These are phyloP conservation scores for Saxicola maurus DNA, from an alignment of 2,797 vertebrate species.

Conservation along the genomic window DNA sequence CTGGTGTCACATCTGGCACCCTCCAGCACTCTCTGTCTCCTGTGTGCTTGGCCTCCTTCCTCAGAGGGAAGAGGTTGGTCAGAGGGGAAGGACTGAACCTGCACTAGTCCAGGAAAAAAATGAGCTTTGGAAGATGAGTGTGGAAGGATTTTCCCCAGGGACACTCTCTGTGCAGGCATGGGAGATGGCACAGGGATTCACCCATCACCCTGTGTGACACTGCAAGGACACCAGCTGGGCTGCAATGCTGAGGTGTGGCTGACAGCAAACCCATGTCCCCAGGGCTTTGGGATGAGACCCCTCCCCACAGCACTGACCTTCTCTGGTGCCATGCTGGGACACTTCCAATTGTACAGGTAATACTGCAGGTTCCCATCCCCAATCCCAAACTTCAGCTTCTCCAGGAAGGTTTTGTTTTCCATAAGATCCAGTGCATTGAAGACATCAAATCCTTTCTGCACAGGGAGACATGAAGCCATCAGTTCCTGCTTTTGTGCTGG, in stretches of 20 bases:
- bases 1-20: background rate
- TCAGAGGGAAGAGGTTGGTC: rapidly evolving
- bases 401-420: slow-evolving; percentile 98
- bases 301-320: slow-evolving; percentile 76
- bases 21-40: background rate
- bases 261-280: background rate
- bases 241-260: rapidly evolving
- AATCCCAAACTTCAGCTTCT: slow-evolving; percentile 98
- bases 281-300: background rate
- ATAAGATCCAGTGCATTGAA: slow-evolving; percentile 99
- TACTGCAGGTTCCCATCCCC: slow-evolving; percentile 99
- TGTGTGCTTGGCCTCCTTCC: background rate
- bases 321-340: slow-evolving; percentile 96
- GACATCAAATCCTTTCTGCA: slow-evolving; percentile 97
- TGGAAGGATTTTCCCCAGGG: background rate
- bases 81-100: background rate
- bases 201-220: background rate
- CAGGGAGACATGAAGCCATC: background rate
- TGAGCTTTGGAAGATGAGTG: rapidly evolving
- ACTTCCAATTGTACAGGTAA: slow-evolving; percentile 99
- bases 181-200: background rate
- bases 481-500: background rate
- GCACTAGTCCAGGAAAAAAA: background rate
- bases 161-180: background rate
- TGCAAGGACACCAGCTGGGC: background rate